Evolutionary conservation across 2,113 vertebrate species (phyloP).

Genomic region (Melanerpes formicivorus): DNA sequence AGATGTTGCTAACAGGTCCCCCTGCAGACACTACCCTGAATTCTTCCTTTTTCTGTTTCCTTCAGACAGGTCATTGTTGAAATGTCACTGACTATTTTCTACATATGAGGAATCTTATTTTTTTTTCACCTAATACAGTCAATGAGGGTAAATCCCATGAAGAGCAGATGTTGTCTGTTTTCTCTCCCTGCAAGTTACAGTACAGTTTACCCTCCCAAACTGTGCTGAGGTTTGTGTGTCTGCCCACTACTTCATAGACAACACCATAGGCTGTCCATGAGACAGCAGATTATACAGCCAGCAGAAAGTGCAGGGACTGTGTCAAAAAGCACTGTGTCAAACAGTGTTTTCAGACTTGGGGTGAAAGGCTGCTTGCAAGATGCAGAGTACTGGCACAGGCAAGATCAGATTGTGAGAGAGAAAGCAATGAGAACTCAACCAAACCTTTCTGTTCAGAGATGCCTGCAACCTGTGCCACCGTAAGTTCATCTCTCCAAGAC

Average conservation of each 20-base stretch:
- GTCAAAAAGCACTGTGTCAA: not conserved
- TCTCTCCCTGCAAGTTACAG: not conserved
- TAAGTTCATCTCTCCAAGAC: conserved; percentile 82
- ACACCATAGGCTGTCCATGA: not conserved
- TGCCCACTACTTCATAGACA: not conserved
- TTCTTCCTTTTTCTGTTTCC: not conserved
- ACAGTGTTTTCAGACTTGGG: not conserved
- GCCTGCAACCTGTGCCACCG: conserved; percentile 82
- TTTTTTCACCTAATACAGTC: not conserved
- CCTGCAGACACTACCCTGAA: not conserved
- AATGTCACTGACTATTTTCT: not conserved
- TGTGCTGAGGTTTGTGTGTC: not conserved
- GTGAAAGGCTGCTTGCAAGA: not conserved
- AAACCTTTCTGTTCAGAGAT: conserved; percentile 81
- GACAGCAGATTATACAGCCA: not conserved
- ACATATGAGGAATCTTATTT: not conserved
- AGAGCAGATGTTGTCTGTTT: not conserved
- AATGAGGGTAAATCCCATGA: not conserved
- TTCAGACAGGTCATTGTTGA: not conserved
- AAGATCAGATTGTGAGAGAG: not conserved
- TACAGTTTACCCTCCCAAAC: not conserved
- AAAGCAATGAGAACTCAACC: not conserved
- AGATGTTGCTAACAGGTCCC: not conserved
- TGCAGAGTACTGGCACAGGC: not conserved
- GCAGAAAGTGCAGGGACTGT: not conserved